These are phyloP conservation scores for Dasyprocta punctata DNA, from an alignment of 2,113 vertebrate species.

Conservation along the genomic window DNA sequence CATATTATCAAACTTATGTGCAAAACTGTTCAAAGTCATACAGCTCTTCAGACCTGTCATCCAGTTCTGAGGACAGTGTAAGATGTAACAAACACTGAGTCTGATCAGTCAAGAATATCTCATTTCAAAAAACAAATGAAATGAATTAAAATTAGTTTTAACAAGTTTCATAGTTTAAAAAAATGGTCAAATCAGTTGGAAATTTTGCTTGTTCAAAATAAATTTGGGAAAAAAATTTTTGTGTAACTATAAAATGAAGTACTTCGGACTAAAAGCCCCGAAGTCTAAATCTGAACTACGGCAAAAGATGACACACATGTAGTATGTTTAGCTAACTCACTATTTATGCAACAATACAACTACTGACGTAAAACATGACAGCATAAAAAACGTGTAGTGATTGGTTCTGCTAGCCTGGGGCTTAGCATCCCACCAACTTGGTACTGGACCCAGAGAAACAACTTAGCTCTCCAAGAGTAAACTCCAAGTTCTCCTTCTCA, in stretches of 20 bases:
- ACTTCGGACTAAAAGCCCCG: not conserved
- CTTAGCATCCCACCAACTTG: too few species aligned
- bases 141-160: not conserved
- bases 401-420: too few species aligned
- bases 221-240: not conserved
- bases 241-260: not conserved
- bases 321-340: slow-evolving; percentile 1
- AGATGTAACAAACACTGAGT: not conserved
- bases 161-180: slow-evolving; percentile 11
- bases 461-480: too few species aligned
- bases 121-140: slow-evolving; percentile 39
- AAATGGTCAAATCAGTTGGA: slow-evolving; percentile 3
- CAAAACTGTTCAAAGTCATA: not conserved
- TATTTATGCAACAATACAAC: not conserved
- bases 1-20: not conserved
- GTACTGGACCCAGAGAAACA: too few species aligned
- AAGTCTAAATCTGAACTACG: not conserved
- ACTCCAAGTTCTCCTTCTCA: too few species aligned
- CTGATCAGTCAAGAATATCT: not conserved
- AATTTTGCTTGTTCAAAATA: not conserved
- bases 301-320: not conserved
- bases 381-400: not conserved
- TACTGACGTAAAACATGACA: slow-evolving; percentile 22
- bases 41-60: not conserved
- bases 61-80: not conserved